Percentiles rank a stretch among this genome's conserved stretches.
These are phyloP conservation scores for Caretta caretta DNA, from an alignment of 2,113 vertebrate genomes.

Conservation along the genomic window DNA sequence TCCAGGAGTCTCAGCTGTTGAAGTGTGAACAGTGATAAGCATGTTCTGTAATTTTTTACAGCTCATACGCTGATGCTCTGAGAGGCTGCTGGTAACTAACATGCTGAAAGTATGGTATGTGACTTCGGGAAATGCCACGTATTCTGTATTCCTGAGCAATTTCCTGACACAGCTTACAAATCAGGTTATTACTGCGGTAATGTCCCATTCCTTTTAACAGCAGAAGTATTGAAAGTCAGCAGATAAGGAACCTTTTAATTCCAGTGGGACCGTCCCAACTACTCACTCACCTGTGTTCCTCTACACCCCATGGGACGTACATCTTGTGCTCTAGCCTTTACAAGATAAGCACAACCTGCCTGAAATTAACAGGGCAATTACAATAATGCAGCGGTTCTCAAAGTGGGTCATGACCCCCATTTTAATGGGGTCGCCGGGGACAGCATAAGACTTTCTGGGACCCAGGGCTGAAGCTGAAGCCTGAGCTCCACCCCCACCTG, in stretches of 20 bases:
- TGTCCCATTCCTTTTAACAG: slow-evolving; percentile 10
- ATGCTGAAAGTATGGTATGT: neutral
- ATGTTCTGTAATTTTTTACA: neutral
- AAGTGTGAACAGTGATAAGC: neutral
- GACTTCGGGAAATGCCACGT: neutral
- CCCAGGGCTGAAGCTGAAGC: no score
- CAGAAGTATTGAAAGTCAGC: neutral
- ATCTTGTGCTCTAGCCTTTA: neutral
- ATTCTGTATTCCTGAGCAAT: neutral
- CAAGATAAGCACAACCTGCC: neutral
- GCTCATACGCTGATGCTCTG: neutral
- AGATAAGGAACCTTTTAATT: neutral
- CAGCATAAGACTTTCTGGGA: no score
- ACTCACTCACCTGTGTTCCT: neutral
- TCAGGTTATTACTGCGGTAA: neutral
- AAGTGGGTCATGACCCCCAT: no score
- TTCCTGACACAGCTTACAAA: neutral
- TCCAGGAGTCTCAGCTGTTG: neutral
- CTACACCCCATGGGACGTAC: neutral
- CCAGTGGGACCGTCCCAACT: neutral
- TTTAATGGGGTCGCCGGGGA: no score
- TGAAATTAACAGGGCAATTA: neutral
- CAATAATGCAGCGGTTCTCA: neutral
- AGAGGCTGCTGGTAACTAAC: neutral
- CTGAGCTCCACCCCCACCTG: neutral